Evolutionary conservation across 2,888 invertebrate species (phyloP).

Genomic region (Anoncus sp.): DNA sequence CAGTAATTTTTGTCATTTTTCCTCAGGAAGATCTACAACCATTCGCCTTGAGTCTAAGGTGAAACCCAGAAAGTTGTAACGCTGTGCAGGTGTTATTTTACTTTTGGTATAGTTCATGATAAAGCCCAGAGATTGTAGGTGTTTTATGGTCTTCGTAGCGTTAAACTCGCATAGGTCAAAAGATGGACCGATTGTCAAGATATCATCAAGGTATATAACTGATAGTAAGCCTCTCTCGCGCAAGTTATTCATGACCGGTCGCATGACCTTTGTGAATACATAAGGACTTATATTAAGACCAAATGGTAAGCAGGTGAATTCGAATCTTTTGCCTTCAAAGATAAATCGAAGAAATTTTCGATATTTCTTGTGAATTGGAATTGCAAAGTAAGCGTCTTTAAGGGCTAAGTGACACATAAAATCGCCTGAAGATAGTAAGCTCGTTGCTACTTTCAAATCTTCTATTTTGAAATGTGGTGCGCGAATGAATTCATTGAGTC

Average conservation of each 20-base stretch:
- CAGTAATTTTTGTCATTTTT: constrained; percentile 21
- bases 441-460: constrained; percentile 43
- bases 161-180: not conserved
- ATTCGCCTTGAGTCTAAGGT: constrained; percentile 36
- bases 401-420: constrained; percentile 53
- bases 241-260: constrained; percentile 36
- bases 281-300: constrained; percentile 42
- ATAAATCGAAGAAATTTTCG: constrained; percentile 42
- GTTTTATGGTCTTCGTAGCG: not conserved
- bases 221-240: constrained; percentile 29
- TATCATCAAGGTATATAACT: constrained; percentile 41
- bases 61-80: constrained; percentile 34
- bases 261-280: constrained; percentile 47
- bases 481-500: constrained; percentile 59
- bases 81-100: constrained; percentile 13
- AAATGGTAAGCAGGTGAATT: constrained; percentile 52
- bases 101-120: constrained; percentile 52
- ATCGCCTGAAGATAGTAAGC: constrained; percentile 36
- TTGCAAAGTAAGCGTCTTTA: constrained; percentile 55
- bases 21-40: constrained; percentile 43
- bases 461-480: constrained; percentile 65
- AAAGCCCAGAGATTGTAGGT: constrained; percentile 36
- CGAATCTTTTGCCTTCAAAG: constrained; percentile 44
- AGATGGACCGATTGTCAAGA: constrained; percentile 30
- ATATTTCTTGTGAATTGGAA: constrained; percentile 43